phyloP scores from a whole-genome alignment of 2,797 vertebrate species.

The Gymnoscopelus microlampas region DNA sequence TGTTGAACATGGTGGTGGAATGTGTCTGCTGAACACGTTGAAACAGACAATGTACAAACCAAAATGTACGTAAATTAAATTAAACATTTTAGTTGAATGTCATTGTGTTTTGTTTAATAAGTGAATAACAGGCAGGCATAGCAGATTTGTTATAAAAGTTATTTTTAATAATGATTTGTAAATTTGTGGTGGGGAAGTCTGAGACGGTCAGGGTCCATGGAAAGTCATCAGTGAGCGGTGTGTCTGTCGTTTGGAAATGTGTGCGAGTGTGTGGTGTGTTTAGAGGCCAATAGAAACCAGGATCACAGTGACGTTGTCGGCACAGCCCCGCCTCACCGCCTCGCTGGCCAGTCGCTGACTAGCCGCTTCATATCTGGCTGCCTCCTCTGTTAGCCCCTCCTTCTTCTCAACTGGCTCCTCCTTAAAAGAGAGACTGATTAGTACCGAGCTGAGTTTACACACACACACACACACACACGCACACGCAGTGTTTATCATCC shows the following conservation, averaged over 20 bases:
- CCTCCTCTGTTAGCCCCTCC: constrained; percentile 77
- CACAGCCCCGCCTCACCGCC: constrained; percentile 92
- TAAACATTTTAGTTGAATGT: no score
- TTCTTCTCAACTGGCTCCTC: constrained; percentile 79
- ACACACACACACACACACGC: neutral
- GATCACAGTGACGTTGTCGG: constrained; percentile 95
- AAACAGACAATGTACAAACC: no score
- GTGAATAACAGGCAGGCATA: no score
- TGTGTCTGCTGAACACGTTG: no score
- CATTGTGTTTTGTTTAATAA: no score
- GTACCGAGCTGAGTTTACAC: neutral
- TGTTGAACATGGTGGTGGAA: no score
- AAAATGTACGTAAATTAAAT: no score
- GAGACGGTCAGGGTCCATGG: no score
- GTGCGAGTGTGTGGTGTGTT: constrained; percentile 42
- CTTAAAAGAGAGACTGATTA: constrained; percentile 59
- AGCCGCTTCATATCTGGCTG: constrained; percentile 83
- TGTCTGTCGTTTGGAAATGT: neutral
- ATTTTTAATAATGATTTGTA: no score
- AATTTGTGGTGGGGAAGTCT: no score
- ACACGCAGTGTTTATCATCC: constrained; percentile 6
- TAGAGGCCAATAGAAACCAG: constrained; percentile 86
- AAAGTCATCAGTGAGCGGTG: no score
- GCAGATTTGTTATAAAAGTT: no score
- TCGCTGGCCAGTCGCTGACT: constrained; percentile 92